Base-by-base conservation (phyloP, 2,888 invertebrate genomes). In the Chromoteleia sp. region DNA sequence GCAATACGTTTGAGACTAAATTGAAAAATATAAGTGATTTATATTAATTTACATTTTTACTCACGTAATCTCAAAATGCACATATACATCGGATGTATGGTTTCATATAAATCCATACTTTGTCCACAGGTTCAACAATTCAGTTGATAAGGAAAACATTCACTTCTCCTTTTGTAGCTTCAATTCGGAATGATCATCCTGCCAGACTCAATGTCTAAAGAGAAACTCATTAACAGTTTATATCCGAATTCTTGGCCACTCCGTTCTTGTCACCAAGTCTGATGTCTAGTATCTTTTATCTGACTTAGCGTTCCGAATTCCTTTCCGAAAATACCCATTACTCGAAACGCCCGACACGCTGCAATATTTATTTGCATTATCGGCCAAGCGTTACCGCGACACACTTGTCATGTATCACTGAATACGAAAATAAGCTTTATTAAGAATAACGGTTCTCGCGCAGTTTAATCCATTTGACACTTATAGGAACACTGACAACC, bases 171-270 rank as follows among this genome's bases (percentile, higher is more conserved):
- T n/a, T n/a, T n/a, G n/a, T n/a, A n/a, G n/a, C n/a, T n/a, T n/a
- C n/a, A n/a, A n/a, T n/a, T n/a, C 36, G 10, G 15, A 41, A 12
- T 14, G 1, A 1, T 30, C 14, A 36, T 21, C 58, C 30, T 21
- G 29, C 12, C 14, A 68, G 59, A 52, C 29, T 30, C 54, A 43
- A 43, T 43, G 70, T 59, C 68, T 50, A 82, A 58, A 45, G 39
- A 48, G 48, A 54, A 83, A 79, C 85, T 85, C 85, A 84, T 85
- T 85, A 83, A 81, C 78, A 76, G 71, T 82, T 78, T 75, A 82
- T 79, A 76, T 77, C 79, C 75, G 78, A 81, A 84, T 85, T 85
- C 85, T 84, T 79, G 82, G 65, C 83, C 67, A 68, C 79, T 75
- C 65, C 73, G 36, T 54, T 78, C 84, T 82, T 84, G 84, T 85